Evolutionary conservation across 2,113 vertebrate genomes (phyloP).

Genomic region (Esox niger): DNA sequence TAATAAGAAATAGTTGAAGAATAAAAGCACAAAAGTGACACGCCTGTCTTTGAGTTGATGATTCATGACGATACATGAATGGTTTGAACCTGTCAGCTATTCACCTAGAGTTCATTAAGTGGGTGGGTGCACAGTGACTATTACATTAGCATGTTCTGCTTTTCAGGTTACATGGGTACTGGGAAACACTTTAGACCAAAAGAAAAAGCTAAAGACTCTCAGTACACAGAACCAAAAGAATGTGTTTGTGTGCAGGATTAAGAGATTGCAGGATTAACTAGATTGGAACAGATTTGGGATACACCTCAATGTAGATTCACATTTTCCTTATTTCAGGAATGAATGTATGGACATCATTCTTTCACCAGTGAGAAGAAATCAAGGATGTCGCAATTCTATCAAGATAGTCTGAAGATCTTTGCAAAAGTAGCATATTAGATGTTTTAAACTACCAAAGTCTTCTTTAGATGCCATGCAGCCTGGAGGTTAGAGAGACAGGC

Average conservation of each 20-base stretch:
- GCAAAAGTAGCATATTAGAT: no score
- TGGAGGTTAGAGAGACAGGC: no score
- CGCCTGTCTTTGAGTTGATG: not conserved
- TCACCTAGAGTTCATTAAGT: not conserved
- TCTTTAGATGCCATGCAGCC: no score
- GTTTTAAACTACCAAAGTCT: not conserved
- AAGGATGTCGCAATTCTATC: no score
- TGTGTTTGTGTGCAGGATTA: slow-evolving; percentile 51
- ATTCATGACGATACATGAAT: not conserved
- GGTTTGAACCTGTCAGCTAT: not conserved
- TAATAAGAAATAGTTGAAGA: no score
- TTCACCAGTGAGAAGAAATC: no score
- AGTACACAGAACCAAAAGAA: slow-evolving; percentile 1
- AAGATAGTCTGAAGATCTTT: no score
- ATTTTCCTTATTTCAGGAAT: slow-evolving; percentile 25
- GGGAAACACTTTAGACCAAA: not conserved
- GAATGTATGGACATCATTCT: slow-evolving; percentile 1
- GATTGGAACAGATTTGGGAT: slow-evolving; percentile 26
- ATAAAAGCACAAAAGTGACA: not conserved
- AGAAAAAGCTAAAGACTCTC: not conserved
- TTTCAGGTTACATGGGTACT: not conserved
- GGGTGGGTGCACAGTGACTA: not conserved
- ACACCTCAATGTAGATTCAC: not conserved
- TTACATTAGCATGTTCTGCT: not conserved
- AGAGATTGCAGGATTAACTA: slow-evolving; percentile 61